phyloP scores from a whole-genome alignment of 2,113 vertebrate genomes.

The Gymnobelideus leadbeateri region DNA sequence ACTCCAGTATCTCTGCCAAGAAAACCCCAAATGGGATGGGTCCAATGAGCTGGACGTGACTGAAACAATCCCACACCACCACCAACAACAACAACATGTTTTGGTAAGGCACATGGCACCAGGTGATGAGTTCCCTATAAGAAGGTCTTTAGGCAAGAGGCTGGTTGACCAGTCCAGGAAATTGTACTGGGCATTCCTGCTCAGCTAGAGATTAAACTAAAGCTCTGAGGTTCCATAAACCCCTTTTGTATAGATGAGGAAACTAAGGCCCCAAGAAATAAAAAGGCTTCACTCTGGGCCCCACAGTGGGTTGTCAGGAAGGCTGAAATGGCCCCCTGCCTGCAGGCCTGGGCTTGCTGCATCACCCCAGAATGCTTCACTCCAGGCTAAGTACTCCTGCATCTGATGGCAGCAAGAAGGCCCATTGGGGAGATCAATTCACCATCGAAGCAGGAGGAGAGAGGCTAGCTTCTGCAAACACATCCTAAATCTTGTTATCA shows the following conservation, averaged over 20 bases:
- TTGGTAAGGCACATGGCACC: too few relatives aligned
- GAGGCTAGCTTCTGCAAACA: not conserved
- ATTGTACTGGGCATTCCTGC: not conserved
- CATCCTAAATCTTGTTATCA: not conserved
- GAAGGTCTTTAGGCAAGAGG: not conserved
- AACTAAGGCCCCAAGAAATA: not conserved
- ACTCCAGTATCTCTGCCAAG: not conserved
- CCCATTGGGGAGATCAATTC: not conserved
- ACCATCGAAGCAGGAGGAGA: not conserved
- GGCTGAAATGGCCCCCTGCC: not conserved
- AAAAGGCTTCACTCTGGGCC: not conserved
- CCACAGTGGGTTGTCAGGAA: not conserved
- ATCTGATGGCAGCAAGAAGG: not conserved
- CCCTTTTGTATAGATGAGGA: not conserved
- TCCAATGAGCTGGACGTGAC: not conserved
- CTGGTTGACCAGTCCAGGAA: not conserved
- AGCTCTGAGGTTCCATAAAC: not conserved
- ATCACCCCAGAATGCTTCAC: not conserved
- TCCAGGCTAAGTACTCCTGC: not conserved
- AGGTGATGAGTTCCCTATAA: not conserved
- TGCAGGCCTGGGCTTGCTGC: not conserved
- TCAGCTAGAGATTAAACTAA: not conserved
- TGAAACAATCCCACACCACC: too few relatives aligned
- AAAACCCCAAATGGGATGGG: not conserved
- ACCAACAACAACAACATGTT: too few relatives aligned